Evolutionary conservation across 2,113 vertebrate species (phyloP), one percentile per base, ranked within the genome.

Genomic region (Chrysochloris asiatica): DNA sequence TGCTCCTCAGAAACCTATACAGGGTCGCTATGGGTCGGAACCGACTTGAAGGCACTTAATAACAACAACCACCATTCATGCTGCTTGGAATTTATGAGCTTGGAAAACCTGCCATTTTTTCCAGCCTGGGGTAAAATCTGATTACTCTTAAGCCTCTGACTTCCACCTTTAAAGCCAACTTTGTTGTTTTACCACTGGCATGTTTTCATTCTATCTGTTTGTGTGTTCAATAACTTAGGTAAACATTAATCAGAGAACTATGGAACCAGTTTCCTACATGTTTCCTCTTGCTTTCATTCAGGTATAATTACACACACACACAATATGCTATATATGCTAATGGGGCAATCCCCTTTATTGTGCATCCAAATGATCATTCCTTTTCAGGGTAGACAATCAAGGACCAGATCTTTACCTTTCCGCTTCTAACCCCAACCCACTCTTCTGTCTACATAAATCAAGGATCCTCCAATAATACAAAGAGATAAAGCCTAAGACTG

Each of bases 251-350:
- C 52, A 87, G 67, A 72, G 41, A 33, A 45, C 59, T 41, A 67
- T 36, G 87, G 33, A 72, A 88, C 30, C 50, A 41, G 78, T 89
- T 72, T 82, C 91, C 83, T 65, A 13, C 80, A 4, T 11, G 84
- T 50, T 83, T 90, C 72, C 67, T 71, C 80, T 54, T 59, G 86
- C 52, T 90, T 41, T 90, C 59, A 21, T 79, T 36, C 11, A 5
- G 63, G 63, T 47, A 1, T 72, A 75, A 88, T 43, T n/a, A 77
- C 0, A 61, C 26, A 30, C 47, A 52, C 13, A 36, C 33, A 43
- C 48, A 21, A 30, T 4, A 26, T 0, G 6, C 67, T 28, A 0
- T 0, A 0, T 0, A 1, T 5, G 38, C n/a, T 2, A 0, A 33
- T 0, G 45, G 50, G 38, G 12, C 36, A 33, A 24, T 19, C 26